Conservation (phyloP, 2,888 invertebrate genomes). For the Leucophora obtusa region DNA sequence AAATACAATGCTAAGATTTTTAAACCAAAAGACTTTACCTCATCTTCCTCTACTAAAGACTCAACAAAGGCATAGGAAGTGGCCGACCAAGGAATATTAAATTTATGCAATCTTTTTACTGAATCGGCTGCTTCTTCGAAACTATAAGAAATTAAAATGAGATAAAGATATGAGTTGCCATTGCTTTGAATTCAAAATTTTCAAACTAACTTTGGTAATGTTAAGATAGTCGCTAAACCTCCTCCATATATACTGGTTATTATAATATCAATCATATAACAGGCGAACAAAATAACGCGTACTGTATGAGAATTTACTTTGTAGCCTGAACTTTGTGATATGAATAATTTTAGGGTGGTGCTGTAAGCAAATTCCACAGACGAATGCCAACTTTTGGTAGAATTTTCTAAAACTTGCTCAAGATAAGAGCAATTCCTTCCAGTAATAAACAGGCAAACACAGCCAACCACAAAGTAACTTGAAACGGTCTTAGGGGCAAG, state of each 20-base stretch:
- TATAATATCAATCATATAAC: conserved; percentile 80
- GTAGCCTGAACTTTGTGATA: conserved; percentile 71
- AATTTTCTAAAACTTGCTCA: conserved; percentile 56
- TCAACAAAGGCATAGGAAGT: conserved; percentile 83
- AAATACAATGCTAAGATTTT: background rate
- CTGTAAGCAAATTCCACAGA: conserved; percentile 69
- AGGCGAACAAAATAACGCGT: conserved; percentile 70
- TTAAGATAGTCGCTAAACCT: conserved; percentile 83
- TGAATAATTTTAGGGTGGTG: conserved; percentile 70
- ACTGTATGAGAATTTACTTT: conserved; percentile 68
- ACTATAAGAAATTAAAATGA: conserved; percentile 65
- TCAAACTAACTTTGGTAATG: conserved; percentile 80
- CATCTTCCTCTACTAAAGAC: conserved; percentile 79
- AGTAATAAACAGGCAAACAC: conserved; percentile 79
- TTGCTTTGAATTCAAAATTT: too few species aligned
- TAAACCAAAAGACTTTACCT: background rate
- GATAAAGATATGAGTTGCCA: too few species aligned
- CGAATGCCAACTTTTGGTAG: conserved; percentile 55
- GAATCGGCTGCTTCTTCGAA: conserved; percentile 83
- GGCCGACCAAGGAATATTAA: conserved; percentile 82
- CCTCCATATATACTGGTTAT: conserved; percentile 83
- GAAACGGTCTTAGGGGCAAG: conserved; percentile 82
- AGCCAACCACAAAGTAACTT: conserved; percentile 81
- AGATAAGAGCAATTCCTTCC: conserved; percentile 76
- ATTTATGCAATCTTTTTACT: conserved; percentile 81